These are phyloP conservation scores for Xylota segnis DNA, from an alignment of 2,888 invertebrate species.

Conservation along the genomic window DNA sequence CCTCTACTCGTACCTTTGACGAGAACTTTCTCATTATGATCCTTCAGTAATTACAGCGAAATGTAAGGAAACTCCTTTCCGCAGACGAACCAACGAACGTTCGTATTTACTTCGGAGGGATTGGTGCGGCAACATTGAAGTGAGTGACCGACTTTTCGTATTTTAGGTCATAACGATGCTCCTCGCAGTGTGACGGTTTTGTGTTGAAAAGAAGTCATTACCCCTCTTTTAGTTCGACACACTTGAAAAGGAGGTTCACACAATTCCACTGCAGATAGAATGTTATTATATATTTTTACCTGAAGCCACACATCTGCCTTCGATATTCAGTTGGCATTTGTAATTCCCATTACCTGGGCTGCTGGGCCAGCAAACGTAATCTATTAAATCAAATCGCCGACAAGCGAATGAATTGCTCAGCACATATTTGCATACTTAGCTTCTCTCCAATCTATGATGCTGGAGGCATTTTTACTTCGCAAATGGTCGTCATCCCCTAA, in stretches of 20 bases:
- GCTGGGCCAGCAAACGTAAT: constrained; percentile 43
- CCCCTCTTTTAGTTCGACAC: constrained; percentile 1
- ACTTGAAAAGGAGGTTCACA: neutral
- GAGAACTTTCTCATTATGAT: constrained; percentile 14
- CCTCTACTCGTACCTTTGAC: neutral
- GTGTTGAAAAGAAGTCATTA: constrained; percentile 30
- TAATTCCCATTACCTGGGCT: constrained; percentile 55
- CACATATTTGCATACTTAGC: constrained; percentile 62
- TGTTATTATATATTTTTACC: neutral
- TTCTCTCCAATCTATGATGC: constrained; percentile 27
- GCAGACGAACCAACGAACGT: neutral
- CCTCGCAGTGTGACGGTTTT: neutral
- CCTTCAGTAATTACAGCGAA: constrained; percentile 4
- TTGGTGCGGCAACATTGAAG: constrained; percentile 37
- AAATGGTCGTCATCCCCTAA: neutral
- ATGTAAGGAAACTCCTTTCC: constrained; percentile 1
- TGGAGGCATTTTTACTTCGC: constrained; percentile 32
- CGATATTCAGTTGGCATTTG: neutral
- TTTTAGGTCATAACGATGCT: constrained; percentile 48
- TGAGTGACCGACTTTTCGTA: constrained; percentile 54
- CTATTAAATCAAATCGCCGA: constrained; percentile 65
- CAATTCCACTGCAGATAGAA: neutral
- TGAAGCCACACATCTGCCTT: neutral
- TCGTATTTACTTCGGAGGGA: constrained; percentile 18
- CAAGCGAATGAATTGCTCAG: constrained; percentile 62